Percentiles rank a stretch among this genome's conserved stretches.
Evolutionary conservation across 2,888 invertebrate genomes (phyloP).

Genomic region (Portevinia maculata): DNA sequence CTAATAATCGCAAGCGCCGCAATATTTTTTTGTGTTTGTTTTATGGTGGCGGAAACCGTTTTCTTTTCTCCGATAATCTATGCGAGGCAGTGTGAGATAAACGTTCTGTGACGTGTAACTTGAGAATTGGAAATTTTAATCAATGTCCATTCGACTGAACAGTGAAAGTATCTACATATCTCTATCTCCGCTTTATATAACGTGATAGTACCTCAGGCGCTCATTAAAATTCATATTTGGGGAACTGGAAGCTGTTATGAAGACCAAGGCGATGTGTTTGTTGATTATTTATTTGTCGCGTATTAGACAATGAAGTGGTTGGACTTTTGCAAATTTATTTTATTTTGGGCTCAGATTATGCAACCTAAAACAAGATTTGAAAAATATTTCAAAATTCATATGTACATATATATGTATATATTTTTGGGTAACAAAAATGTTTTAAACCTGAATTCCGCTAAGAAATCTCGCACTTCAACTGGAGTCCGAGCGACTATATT

Average conservation of each 20-base stretch:
- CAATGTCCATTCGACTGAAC: slow-evolving; percentile 11
- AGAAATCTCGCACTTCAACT: not conserved
- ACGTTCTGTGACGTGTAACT: slow-evolving; percentile 56
- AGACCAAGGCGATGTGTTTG: slow-evolving; percentile 7
- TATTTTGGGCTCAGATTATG: slow-evolving; percentile 24
- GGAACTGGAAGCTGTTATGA: slow-evolving; percentile 23
- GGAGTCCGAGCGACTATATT: not conserved
- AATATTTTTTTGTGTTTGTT: not conserved
- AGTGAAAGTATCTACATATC: slow-evolving; percentile 46
- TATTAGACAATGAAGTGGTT: slow-evolving; percentile 10
- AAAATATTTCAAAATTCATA: not conserved
- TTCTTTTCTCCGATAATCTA: not conserved
- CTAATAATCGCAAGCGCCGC: slow-evolving; percentile 7
- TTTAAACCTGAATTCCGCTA: not conserved
- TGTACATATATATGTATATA: no score
- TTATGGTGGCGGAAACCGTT: slow-evolving; percentile 12
- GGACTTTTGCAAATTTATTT: slow-evolving; percentile 29
- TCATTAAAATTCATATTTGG: slow-evolving; percentile 29
- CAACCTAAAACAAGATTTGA: slow-evolving; percentile 23
- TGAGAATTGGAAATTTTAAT: slow-evolving; percentile 38
- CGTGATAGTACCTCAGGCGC: slow-evolving; percentile 7
- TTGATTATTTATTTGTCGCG: slow-evolving; percentile 38
- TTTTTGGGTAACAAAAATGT: no score
- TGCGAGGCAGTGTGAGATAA: slow-evolving; percentile 24
- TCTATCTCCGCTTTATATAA: slow-evolving; percentile 39